Evolutionary conservation across 1,140 invertebrate species (phyloP).

Genomic region (Myzus persicae): DNA sequence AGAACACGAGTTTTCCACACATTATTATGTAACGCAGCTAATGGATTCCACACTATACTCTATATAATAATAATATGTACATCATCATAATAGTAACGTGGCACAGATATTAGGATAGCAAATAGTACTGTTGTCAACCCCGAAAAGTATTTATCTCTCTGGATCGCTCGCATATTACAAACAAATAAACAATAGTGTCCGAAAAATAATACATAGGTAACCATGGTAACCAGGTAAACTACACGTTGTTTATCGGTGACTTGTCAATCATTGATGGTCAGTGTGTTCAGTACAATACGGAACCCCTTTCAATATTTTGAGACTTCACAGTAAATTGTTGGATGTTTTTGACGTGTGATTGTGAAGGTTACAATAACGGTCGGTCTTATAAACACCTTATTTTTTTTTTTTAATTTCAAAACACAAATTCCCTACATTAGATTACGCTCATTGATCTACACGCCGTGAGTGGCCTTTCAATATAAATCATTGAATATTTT

Average conservation of each 20-base stretch:
- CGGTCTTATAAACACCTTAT: no score
- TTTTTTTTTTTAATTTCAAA: no score
- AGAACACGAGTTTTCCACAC: not conserved
- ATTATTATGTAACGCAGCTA: not conserved
- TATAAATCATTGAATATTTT: not conserved
- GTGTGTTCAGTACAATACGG: not conserved
- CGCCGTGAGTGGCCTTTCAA: not conserved
- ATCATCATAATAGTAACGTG: not conserved
- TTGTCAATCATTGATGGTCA: not conserved
- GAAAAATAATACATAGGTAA: no score
- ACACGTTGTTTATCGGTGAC: not conserved
- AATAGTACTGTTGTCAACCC: not conserved
- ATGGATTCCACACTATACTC: not conserved
- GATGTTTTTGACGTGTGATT: no score
- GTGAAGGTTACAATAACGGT: no score
- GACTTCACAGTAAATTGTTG: not conserved
- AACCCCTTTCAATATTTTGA: not conserved
- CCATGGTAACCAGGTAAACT: no score
- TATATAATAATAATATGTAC: no score
- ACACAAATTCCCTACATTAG: no score
- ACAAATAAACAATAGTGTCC: no score
- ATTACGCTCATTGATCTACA: not conserved
- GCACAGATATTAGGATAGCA: not conserved
- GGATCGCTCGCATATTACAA: no score
- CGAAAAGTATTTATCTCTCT: not conserved